These are phyloP conservation scores for Melieria picta DNA, from an alignment of 2,888 invertebrate genomes.

Conservation along the genomic window DNA sequence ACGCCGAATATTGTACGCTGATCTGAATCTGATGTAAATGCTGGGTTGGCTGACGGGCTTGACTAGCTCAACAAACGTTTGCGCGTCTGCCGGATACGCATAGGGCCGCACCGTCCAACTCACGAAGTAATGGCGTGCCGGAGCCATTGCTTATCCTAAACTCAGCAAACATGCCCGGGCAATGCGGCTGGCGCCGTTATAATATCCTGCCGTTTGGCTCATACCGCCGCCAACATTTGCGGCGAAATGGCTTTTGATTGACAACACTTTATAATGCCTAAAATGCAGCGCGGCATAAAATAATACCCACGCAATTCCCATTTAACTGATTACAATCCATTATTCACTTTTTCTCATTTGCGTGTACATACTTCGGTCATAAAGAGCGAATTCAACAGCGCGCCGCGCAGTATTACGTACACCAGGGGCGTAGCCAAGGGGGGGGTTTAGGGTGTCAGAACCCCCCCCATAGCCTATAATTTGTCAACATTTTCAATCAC, in stretches of 20 bases:
- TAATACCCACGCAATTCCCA: constrained; percentile 20
- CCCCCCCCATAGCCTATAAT: too few species aligned
- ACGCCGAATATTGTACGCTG: constrained; percentile 27
- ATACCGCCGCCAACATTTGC: neutral
- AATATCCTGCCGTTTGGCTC: constrained; percentile 6
- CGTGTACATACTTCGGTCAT: too few species aligned
- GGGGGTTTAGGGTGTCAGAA: too few species aligned
- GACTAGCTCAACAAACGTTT: neutral
- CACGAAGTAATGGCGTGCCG: neutral
- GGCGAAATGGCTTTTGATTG: constrained; percentile 24
- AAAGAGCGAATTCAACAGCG: too few species aligned
- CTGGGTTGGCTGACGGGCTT: neutral
- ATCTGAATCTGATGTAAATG: constrained; percentile 35
- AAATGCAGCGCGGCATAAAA: constrained; percentile 18
- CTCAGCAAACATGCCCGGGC: neutral
- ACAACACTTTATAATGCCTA: constrained; percentile 25
- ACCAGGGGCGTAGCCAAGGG: too few species aligned
- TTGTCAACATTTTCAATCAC: too few species aligned
- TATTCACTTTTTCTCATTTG: neutral
- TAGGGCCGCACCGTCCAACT: neutral
- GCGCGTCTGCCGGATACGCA: neutral
- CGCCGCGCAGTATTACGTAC: too few species aligned
- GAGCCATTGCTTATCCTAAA: neutral
- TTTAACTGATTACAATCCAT: constrained; percentile 20
- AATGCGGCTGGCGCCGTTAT: constrained; percentile 7